Base-by-base conservation (phyloP, 2,113 vertebrate genomes). In the Triplophysa rosa region DNA sequence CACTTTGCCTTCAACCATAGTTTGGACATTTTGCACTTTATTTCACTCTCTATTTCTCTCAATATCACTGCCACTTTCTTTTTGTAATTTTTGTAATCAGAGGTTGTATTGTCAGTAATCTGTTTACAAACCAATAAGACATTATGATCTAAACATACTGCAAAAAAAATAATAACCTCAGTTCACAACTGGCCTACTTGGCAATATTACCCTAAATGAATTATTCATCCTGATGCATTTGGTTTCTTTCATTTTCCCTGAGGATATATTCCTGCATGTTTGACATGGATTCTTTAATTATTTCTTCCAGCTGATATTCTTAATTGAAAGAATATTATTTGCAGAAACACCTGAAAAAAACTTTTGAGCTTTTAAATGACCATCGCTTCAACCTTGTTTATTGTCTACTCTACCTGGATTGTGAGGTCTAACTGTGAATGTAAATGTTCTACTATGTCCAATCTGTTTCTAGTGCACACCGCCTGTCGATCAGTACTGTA, bases 181-280 rank as follows among this genome's bases (percentile, higher is more conserved):
- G 2, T 3, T 67, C 12, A 45, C 40, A 67, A 14, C 40, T 24
- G 7, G 12, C 40, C 21, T 45, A 67, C 45, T 67, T 64, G 62
- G 62, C 26, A 64, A 33, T 64, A 64, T 64, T 64, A 23, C 42
- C 21, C 21, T 47, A 12, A 47, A 67, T 67, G 21, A 67, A 47
- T 47, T 23, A 45, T 9, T 6, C 64, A 13, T 52, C n/a, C 54
- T n/a, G n/a, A 2, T 67, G 21, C 12, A 67, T 67, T 47, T 47
- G n/a, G 54, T n/a, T 56, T n/a, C 66, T 67, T 9, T 45, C 16
- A 8, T 67, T 45, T 24, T 24, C 19, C 37, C 64, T n/a, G n/a
- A 67, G 12, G 66, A 67, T 24, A 67, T 47, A 40, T 67, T n/a
- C 65, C 12, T 66, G 37, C 33, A 24, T 23, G 65, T 45, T 47